phyloP scores from a whole-genome alignment of 2,113 vertebrate species.

The Ellobius talpinus region DNA sequence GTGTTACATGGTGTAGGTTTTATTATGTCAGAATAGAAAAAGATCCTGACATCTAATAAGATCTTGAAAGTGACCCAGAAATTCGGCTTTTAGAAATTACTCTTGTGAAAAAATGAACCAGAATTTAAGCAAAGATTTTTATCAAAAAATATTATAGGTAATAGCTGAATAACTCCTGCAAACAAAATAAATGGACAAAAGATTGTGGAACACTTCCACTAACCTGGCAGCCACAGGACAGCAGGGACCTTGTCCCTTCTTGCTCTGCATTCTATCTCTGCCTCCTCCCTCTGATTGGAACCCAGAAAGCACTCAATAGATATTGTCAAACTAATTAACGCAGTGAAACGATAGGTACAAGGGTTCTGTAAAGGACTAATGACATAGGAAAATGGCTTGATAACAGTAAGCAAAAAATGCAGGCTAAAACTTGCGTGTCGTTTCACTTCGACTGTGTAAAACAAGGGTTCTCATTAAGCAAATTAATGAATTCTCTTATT shows the following conservation, averaged over 20 bases:
- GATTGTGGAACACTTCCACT: not conserved
- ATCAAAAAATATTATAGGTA: not conserved
- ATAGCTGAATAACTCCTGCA: slow-evolving; percentile 29
- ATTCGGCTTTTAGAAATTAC: slow-evolving; percentile 29
- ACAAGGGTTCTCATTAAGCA: slow-evolving; percentile 41
- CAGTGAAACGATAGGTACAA: not conserved
- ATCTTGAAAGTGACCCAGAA: not conserved
- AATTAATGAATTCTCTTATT: slow-evolving; percentile 66
- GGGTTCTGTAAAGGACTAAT: slow-evolving; percentile 49
- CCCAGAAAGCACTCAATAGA: not conserved
- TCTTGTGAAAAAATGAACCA: slow-evolving; percentile 5
- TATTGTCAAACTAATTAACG: slow-evolving; percentile 48
- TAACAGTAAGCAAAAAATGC: slow-evolving; percentile 24
- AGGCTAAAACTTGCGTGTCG: slow-evolving; percentile 57
- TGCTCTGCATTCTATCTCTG: not conserved
- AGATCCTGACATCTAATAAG: not conserved
- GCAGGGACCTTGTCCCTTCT: not conserved
- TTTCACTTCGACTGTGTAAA: slow-evolving; percentile 43
- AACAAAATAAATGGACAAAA: not conserved
- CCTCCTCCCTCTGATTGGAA: not conserved
- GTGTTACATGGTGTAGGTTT: not conserved
- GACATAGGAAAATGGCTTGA: slow-evolving; percentile 18
- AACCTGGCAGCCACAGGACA: not conserved
- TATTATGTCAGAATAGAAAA: not conserved
- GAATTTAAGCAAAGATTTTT: slow-evolving; percentile 28